phyloP scores from a whole-genome alignment of 2,888 invertebrate species.

The Campaea margaritaria region DNA sequence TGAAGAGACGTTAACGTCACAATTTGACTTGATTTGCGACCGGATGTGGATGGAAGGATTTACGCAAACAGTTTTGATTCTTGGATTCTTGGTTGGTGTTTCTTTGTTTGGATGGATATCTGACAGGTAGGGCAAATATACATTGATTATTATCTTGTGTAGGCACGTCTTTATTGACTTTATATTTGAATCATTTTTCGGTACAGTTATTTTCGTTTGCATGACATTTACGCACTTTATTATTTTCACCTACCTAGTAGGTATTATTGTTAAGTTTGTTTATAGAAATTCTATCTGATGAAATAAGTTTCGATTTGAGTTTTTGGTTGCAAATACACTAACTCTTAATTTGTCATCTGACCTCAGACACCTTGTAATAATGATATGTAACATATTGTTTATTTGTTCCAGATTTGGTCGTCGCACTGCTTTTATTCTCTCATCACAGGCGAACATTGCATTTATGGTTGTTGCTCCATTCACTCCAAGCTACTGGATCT shows the following conservation, averaged over 20 bases:
- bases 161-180: no score
- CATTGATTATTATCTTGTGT: no score
- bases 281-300: no score
- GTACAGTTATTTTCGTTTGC: no score
- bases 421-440: slow-evolving; percentile 86
- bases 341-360: no score
- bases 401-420: slow-evolving; percentile 59
- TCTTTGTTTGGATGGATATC: slow-evolving; percentile 68
- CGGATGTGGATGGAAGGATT: slow-evolving; percentile 62
- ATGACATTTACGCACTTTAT: no score
- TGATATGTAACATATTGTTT: not conserved
- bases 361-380: no score
- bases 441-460: slow-evolving; percentile 87
- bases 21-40: slow-evolving; percentile 62
- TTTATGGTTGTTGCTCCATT: slow-evolving; percentile 88
- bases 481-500: slow-evolving; percentile 83
- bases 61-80: slow-evolving; percentile 61
- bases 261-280: no score
- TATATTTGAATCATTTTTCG: no score
- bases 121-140: slow-evolving; percentile 52
- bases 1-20: slow-evolving; percentile 56
- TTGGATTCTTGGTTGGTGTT: slow-evolving; percentile 59
- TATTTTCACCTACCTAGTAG: no score
- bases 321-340: no score
- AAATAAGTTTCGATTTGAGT: no score